phyloP scores from a whole-genome alignment of 2,888 invertebrate genomes.

The Automeris io region DNA sequence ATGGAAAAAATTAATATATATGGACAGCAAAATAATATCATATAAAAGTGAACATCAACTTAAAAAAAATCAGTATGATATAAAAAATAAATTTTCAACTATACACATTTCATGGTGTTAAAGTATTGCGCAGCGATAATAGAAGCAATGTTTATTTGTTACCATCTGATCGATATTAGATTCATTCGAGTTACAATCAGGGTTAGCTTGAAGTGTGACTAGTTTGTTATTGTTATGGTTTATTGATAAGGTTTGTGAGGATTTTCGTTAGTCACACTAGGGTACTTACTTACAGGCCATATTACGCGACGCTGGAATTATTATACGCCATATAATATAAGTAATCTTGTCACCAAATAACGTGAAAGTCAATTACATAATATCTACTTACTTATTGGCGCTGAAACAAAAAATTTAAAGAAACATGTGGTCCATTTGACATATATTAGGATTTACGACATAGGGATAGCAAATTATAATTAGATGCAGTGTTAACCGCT shows the following conservation, averaged over 20 bases:
- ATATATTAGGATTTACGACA: constrained; percentile 13
- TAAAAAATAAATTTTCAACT: too few relatives aligned
- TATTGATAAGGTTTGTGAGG: constrained; percentile 54
- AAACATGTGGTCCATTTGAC: constrained; percentile 1
- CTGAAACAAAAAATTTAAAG: not conserved
- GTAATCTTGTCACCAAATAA: not conserved
- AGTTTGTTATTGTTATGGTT: constrained; percentile 67
- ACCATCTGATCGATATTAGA: constrained; percentile 75
- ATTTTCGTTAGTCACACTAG: constrained; percentile 61
- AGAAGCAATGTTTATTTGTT: constrained; percentile 44
- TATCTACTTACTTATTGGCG: not conserved
- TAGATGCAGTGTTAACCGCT: constrained; percentile 15
- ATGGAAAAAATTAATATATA: not conserved
- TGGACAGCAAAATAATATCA: not conserved
- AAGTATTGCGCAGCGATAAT: constrained; percentile 25
- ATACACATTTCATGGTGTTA: constrained; percentile 14
- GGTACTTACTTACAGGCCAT: constrained; percentile 37
- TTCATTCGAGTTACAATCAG: constrained; percentile 68
- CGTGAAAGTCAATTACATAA: constrained; percentile 2
- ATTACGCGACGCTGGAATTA: constrained; percentile 8
- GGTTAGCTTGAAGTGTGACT: constrained; percentile 62
- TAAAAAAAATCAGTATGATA: too few relatives aligned
- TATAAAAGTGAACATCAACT: too few relatives aligned
- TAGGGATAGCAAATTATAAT: constrained; percentile 16
- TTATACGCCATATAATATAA: constrained; percentile 9